A percentile compares a stretch with the other conserved stretches of the same genome.
These are phyloP conservation scores for Pogonophryne albipinna DNA, from an alignment of 2,797 vertebrate species.

Conservation along the genomic window DNA sequence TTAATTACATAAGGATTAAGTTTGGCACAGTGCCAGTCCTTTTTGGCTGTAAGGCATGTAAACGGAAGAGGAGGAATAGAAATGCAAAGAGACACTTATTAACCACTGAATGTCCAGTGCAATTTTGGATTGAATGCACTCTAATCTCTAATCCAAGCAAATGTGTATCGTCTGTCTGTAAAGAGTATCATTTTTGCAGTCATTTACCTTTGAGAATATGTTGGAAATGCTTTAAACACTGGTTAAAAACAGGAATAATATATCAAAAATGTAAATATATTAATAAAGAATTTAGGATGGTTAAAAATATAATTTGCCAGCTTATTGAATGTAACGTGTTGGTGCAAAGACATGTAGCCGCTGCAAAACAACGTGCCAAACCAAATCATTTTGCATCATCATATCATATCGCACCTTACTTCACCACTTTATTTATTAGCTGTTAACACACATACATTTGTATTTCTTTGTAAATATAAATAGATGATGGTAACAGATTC, in stretches of 20 bases:
- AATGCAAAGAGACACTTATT: conserved; percentile 42
- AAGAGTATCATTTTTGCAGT: conserved; percentile 44
- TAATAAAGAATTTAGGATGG: conserved; percentile 10
- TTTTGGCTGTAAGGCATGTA: conserved; percentile 46
- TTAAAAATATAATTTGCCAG: neutral
- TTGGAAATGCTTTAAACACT: conserved; percentile 36
- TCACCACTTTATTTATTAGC: conserved; percentile 13
- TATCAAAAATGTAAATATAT: neutral
- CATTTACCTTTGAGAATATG: conserved; percentile 20
- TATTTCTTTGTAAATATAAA: conserved; percentile 26
- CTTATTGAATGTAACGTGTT: conserved; percentile 32
- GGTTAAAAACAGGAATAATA: conserved; percentile 11
- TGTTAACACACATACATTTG: neutral
- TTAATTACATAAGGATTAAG: conserved; percentile 66
- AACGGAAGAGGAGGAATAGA: conserved; percentile 53
- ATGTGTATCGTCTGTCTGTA: conserved; percentile 29
- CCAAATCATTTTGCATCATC: conserved; percentile 34
- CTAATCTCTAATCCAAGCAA: conserved; percentile 16
- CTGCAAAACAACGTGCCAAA: conserved; percentile 55
- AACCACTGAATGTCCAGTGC: conserved; percentile 39
- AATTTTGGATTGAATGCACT: conserved; percentile 59
- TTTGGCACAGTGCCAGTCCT: conserved; percentile 50
- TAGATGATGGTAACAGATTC: neutral
- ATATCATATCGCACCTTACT: conserved; percentile 11
- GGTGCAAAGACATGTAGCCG: neutral